Base-by-base conservation (phyloP, 2,888 invertebrate species). In the Spodoptera littoralis region DNA sequence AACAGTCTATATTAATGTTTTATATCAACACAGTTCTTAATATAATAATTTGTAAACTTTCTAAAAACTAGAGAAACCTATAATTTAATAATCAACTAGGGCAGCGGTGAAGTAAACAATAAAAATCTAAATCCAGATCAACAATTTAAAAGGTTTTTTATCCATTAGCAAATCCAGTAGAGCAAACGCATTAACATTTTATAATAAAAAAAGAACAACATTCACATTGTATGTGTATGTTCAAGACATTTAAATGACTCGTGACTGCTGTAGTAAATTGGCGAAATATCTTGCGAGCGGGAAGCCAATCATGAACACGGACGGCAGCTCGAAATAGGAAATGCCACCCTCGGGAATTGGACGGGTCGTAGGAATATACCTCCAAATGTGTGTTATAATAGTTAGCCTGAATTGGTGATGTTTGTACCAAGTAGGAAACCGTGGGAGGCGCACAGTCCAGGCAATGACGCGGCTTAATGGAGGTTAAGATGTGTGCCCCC, bases 401-500 rank as follows among this genome's bases (percentile, higher is more conserved):
- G 83, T 86, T 86, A 85, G 84, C 76, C 87, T 85, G 87, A 93
- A 92, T 91, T 90, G 89, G 83, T 79, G 77, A 80, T 79, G 73
- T 70, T 77, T 80, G 76, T 68, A 71, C 73, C 82, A 83, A 91
- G 86, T 85, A 89, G 92, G 92, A 93, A 89, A 82, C 84, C 88
- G 92, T 92, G 92, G 92, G 93, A 91, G 89, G 90, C 82, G 77
- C 58, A 66, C 80, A 76, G 80, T 88, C 88, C 87, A 84, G 85
- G 86, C 89, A 88, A 89, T 88, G 88, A 88, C 85, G 86, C 82
- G 83, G 81, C 85, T 87, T 91, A 93, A 94, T 93, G 80, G 93
- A 90, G 93, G 94, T 94, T 90, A 94, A 94, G 92, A 93, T 90
- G 88, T 89, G 87, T 91, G 91, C 84, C 92, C 92, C 87, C 86